Evolutionary conservation across 1,140 invertebrate genomes (phyloP).

Genomic region (Teleopsis dalmanni): DNA sequence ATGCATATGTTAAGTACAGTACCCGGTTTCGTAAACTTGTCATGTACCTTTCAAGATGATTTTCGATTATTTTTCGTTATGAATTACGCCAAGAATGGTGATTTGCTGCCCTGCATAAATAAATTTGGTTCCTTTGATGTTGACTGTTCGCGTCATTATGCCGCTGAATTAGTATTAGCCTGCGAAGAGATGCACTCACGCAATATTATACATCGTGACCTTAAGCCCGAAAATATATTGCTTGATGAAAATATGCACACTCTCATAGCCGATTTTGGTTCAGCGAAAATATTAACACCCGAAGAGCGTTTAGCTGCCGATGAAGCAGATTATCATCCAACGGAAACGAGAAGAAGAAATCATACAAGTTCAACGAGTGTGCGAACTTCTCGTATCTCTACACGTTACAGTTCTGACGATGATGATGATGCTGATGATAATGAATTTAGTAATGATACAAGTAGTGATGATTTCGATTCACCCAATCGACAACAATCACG

Average conservation of each 20-base stretch:
- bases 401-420: conserved; percentile 15
- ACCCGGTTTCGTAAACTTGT: conserved; percentile 86
- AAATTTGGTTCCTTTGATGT: conserved; percentile 85
- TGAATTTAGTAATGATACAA: conserved; percentile 17
- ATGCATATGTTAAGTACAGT: conserved; percentile 44
- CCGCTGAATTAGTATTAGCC: conserved; percentile 84
- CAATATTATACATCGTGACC: conserved; percentile 87
- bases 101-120: conserved; percentile 85
- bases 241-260: conserved; percentile 94
- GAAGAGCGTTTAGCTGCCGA: conserved; percentile 37
- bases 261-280: conserved; percentile 95
- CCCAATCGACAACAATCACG: conserved; percentile 8
- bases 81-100: conserved; percentile 90
- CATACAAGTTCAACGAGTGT: not conserved
- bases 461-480: conserved; percentile 22
- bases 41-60: conserved; percentile 93
- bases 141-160: conserved; percentile 85
- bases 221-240: conserved; percentile 86
- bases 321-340: not conserved
- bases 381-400: not conserved
- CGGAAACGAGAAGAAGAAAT: not conserved
- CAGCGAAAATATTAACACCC: conserved; percentile 71
- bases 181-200: conserved; percentile 87
- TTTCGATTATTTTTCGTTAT: conserved; percentile 94
- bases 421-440: conserved; percentile 29